Evolutionary conservation across 2,888 invertebrate species (phyloP).

Genomic region (Dasypogon diadema): DNA sequence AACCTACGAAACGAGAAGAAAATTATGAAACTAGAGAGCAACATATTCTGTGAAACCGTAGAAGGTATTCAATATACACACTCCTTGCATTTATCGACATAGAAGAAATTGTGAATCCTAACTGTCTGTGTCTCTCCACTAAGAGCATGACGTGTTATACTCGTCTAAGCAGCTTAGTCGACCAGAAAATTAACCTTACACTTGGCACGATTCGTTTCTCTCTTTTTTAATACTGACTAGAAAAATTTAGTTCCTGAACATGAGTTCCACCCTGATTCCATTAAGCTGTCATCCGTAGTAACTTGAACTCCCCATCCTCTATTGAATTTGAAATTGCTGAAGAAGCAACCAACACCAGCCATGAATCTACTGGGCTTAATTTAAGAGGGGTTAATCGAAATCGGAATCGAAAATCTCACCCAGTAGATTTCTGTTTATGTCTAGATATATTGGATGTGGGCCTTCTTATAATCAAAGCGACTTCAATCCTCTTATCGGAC

Average conservation of each 20-base stretch:
- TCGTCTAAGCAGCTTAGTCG: constrained; percentile 59
- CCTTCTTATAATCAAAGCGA: background rate
- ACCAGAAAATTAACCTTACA: constrained; percentile 61
- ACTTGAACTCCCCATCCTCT: background rate
- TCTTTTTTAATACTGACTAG: constrained; percentile 15
- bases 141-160: constrained; percentile 57
- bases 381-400: constrained; percentile 46
- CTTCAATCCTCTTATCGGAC: constrained; percentile 1
- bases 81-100: background rate
- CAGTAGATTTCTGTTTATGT: background rate
- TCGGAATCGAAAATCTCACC: constrained; percentile 10
- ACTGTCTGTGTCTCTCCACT: constrained; percentile 53
- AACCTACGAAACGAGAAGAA: too few species aligned
- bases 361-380: constrained; percentile 16
- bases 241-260: constrained; percentile 11
- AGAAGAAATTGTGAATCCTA: background rate
- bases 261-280: constrained; percentile 35
- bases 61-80: too few species aligned
- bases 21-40: too few species aligned
- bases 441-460: background rate
- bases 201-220: constrained; percentile 53
- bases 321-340: constrained; percentile 35
- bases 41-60: too few species aligned
- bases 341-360: constrained; percentile 11
- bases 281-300: constrained; percentile 43